These are phyloP conservation scores for Carposina sasakii DNA, from an alignment of 1,140 invertebrate species.

Conservation along the genomic window DNA sequence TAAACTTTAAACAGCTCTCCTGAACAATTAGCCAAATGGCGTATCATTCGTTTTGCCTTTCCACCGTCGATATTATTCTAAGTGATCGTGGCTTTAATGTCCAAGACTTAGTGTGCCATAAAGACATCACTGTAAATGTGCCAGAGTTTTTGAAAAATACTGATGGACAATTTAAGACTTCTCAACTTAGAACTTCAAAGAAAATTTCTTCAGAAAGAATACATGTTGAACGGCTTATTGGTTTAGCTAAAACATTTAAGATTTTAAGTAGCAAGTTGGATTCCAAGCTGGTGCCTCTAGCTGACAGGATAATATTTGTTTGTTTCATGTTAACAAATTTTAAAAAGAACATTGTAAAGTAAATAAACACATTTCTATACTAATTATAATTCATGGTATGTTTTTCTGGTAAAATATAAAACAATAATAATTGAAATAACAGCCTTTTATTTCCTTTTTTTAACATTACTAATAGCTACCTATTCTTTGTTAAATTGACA, in stretches of 20 bases:
- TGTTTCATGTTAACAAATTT: conserved; percentile 10
- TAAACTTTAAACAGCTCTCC: no score
- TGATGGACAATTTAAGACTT: conserved; percentile 3
- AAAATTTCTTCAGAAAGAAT: conserved; percentile 7
- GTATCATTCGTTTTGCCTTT: no score
- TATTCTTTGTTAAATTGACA: no score
- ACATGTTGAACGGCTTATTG: conserved; percentile 3
- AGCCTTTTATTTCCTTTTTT: no score
- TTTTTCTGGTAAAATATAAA: no score
- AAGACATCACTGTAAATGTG: conserved; percentile 2
- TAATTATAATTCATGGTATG: no score
- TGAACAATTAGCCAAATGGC: no score
- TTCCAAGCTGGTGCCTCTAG: neutral
- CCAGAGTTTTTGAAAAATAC: conserved; percentile 5
- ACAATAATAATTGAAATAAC: no score
- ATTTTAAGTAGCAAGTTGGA: neutral
- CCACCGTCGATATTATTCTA: no score
- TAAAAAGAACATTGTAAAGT: conserved; percentile 1
- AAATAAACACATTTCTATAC: no score
- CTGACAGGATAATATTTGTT: conserved; percentile 7
- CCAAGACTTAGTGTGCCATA: conserved; percentile 5
- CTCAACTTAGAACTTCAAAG: conserved; percentile 1
- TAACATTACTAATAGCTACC: no score
- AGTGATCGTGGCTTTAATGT: conserved; percentile 7
- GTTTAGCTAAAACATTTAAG: conserved; percentile 10